Conservation (phyloP, 2,888 invertebrate species). For the Lasioglossum marginatum region DNA sequence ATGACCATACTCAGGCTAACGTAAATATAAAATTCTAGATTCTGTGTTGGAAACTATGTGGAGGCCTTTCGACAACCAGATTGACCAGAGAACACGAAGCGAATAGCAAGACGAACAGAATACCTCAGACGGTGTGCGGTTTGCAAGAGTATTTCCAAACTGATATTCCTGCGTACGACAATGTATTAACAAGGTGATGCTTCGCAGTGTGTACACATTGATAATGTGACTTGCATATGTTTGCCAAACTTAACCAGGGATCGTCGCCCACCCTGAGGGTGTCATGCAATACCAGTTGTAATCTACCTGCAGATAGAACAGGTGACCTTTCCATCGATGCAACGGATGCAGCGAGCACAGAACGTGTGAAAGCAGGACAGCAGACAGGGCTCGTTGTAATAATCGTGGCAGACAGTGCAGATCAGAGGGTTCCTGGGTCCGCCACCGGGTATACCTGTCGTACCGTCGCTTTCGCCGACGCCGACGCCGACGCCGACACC, state of each 20-base stretch:
- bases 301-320: constrained; percentile 89
- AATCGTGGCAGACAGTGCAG: constrained; percentile 89
- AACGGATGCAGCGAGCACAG: constrained; percentile 88
- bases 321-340: constrained; percentile 87
- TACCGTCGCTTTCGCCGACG: constrained; percentile 75
- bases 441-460: constrained; percentile 72
- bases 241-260: constrained; percentile 47
- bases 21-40: not conserved
- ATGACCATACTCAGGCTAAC: not conserved
- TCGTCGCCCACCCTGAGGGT: constrained; percentile 54
- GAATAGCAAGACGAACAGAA: not conserved
- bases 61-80: not conserved
- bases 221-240: constrained; percentile 31
- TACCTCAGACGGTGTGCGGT: not conserved
- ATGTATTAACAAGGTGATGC: not conserved
- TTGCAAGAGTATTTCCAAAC: not conserved
- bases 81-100: not conserved
- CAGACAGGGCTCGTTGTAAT: constrained; percentile 89
- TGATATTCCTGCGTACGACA: not conserved
- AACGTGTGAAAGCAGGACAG: constrained; percentile 90
- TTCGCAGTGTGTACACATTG: not conserved
- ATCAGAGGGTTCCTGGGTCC: constrained; percentile 86
- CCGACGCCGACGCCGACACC: constrained; percentile 73
- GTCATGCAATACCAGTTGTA: constrained; percentile 58
- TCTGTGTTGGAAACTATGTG: not conserved